Conservation (phyloP, 2,888 invertebrate genomes). For the Melieria omissa region DNA sequence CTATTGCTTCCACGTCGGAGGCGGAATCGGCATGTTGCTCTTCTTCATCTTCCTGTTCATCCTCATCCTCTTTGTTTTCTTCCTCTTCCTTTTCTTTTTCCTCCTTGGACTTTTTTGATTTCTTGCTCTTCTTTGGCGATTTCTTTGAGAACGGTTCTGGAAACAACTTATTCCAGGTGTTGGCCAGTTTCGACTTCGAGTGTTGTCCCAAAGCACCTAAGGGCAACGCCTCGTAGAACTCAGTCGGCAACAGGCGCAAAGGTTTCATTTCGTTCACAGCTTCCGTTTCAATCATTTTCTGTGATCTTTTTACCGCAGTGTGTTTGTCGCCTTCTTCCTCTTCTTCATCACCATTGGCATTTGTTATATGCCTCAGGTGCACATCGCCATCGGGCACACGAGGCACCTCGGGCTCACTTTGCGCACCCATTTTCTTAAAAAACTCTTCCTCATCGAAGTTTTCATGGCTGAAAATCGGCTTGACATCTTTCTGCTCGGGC, state of each 20-base stretch:
- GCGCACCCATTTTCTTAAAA: constrained; percentile 53
- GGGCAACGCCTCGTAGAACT: constrained; percentile 58
- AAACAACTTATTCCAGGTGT: constrained; percentile 51
- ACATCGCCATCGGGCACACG: constrained; percentile 61
- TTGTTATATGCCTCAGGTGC: constrained; percentile 55
- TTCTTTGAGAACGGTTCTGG: constrained; percentile 54
- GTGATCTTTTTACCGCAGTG: background rate
- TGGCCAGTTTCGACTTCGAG: constrained; percentile 47
- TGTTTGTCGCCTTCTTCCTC: constrained; percentile 35
- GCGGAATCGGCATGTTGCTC: constrained; percentile 3
- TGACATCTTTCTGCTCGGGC: constrained; percentile 52
- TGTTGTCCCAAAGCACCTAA: constrained; percentile 38
- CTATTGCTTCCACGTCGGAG: constrained; percentile 43
- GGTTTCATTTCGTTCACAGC: constrained; percentile 44
- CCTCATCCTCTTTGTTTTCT: background rate
- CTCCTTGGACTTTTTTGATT: constrained; percentile 11
- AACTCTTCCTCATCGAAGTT: constrained; percentile 60
- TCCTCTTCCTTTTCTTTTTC: constrained; percentile 1
- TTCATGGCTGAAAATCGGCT: constrained; percentile 48
- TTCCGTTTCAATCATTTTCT: constrained; percentile 37
- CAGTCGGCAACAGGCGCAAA: constrained; percentile 52
- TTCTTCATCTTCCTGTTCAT: constrained; percentile 15
- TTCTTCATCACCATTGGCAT: constrained; percentile 55
- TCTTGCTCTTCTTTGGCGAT: background rate
- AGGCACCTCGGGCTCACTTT: constrained; percentile 51